A percentile compares a stretch with the other conserved stretches of the same genome.
Conservation (phyloP, 2,888 invertebrate genomes). For the Volucella bombylans region DNA sequence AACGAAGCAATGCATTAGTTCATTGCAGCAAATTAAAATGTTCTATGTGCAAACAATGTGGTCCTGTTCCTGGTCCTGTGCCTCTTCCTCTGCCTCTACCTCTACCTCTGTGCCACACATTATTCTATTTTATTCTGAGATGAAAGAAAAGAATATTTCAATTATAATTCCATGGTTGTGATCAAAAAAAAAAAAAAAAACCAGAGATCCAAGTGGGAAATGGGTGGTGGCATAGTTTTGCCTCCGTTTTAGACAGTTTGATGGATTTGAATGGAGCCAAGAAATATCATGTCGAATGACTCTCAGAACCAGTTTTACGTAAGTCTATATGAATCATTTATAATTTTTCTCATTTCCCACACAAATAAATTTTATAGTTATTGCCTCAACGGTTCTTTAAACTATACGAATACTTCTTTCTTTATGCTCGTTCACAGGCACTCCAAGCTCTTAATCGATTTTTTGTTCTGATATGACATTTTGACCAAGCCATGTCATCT, state of each 20-base stretch:
- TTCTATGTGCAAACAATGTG: conserved; percentile 16
- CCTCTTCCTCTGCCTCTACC: background rate
- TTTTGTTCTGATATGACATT: background rate
- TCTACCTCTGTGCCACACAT: conserved; percentile 38
- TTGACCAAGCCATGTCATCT: conserved; percentile 1
- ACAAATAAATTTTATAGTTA: conserved; percentile 14
- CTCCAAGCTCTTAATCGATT: conserved; percentile 27
- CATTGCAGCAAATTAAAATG: conserved; percentile 28
- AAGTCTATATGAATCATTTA: conserved; percentile 32
- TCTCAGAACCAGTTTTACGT: conserved; percentile 29
- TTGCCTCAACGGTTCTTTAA: conserved; percentile 10
- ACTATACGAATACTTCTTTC: conserved; percentile 6
- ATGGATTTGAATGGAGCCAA: background rate
- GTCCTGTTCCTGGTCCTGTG: conserved; percentile 5
- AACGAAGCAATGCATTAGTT: conserved; percentile 30
- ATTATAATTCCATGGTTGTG: conserved; percentile 51
- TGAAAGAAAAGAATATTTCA: conserved; percentile 7
- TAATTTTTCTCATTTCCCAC: conserved; percentile 20
- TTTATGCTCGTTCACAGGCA: background rate
- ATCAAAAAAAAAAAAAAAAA: conserved; percentile 17
- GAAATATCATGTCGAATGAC: conserved; percentile 20
- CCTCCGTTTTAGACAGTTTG: conserved; percentile 23
- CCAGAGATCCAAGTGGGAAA: conserved; percentile 50
- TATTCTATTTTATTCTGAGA: conserved; percentile 12
- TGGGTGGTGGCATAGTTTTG: conserved; percentile 32